Percentiles rank a stretch among this genome's conserved stretches.
phyloP scores from a whole-genome alignment of 2,888 invertebrate genomes.

The Nemoura dubitans region DNA sequence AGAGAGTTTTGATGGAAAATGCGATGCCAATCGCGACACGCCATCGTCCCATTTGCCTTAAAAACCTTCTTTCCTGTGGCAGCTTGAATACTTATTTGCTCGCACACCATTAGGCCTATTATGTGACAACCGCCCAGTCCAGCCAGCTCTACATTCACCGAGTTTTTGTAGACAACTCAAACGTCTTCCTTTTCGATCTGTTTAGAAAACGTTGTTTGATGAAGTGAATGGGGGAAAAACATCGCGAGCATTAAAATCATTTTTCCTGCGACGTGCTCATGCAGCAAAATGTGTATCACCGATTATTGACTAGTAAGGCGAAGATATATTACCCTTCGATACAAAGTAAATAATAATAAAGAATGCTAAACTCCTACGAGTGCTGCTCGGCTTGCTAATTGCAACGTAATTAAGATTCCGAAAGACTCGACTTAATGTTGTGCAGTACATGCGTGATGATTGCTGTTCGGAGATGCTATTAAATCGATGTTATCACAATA shows the following conservation, averaged over 20 bases:
- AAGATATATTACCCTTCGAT: background rate
- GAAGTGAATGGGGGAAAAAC: background rate
- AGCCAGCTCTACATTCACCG: background rate
- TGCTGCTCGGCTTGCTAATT: background rate
- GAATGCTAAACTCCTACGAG: background rate
- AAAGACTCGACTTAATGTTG: background rate
- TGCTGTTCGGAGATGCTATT: background rate
- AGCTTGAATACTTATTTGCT: conserved; percentile 10
- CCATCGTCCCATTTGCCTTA: conserved; percentile 42
- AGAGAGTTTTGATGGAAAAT: conserved; percentile 24
- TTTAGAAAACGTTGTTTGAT: background rate
- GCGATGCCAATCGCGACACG: conserved; percentile 45
- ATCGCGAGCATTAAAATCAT: background rate
- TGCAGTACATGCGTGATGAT: background rate
- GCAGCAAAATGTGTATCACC: background rate
- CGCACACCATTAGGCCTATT: conserved; percentile 23
- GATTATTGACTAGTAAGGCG: background rate
- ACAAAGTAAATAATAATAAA: background rate
- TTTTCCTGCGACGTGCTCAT: background rate
- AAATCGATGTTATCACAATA: background rate
- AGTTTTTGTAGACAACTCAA: background rate
- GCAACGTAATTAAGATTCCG: background rate
- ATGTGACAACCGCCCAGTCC: background rate
- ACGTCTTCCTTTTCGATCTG: background rate
- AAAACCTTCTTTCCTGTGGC: conserved; percentile 25